Conservation (phyloP, 2,113 vertebrate genomes). For the Oxyruncus cristatus region DNA sequence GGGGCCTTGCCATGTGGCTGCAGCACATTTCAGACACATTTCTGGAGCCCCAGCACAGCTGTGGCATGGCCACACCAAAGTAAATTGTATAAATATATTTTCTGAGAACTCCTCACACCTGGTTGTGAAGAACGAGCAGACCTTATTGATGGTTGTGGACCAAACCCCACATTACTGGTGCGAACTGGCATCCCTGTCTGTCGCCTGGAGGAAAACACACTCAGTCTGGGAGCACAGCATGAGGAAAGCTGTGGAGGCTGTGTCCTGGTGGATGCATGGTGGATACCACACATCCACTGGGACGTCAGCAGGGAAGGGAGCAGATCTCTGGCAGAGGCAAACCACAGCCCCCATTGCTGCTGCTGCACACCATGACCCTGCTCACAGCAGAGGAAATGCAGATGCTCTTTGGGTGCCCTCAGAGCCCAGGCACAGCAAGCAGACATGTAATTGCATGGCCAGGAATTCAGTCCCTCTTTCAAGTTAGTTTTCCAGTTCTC, state of each 20-base stretch:
- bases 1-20: neutral
- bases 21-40: neutral
- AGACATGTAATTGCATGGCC: accelerated
- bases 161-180: neutral
- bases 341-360: neutral
- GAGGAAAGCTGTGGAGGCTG: neutral
- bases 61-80: neutral
- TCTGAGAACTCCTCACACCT: neutral
- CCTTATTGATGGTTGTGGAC: neutral
- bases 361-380: neutral
- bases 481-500: neutral
- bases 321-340: neutral
- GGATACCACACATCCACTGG: neutral
- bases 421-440: neutral
- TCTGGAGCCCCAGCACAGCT: neutral
- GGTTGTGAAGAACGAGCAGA: neutral
- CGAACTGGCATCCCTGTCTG: neutral
- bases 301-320: neutral
- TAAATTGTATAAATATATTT: neutral
- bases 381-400: neutral
- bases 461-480: neutral
- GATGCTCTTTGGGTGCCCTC: neutral
- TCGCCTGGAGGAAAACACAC: neutral
- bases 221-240: neutral
- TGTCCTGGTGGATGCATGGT: neutral